Evolutionary conservation across 1,140 invertebrate species (phyloP), one percentile per base, ranked within the genome.

Genomic region (Pseudomyrmex gracilis): DNA sequence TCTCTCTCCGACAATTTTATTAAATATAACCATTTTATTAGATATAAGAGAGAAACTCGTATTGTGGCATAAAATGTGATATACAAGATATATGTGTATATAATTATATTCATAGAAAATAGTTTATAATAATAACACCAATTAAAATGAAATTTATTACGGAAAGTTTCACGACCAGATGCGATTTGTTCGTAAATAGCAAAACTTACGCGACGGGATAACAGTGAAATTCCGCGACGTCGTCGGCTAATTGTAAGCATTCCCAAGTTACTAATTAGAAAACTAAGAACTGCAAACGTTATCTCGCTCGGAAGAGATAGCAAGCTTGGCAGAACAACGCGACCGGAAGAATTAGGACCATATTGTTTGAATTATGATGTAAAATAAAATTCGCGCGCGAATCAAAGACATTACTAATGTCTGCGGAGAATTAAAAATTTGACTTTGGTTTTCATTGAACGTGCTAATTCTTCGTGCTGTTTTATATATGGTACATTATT

Each of bases 241-340:
- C 49, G 45, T 64, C 71, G 53, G 70, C 67, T 85, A 73, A 82
- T 85, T 82, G 66, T 61, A 84, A 86, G 49, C 53, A 57, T 64
- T 71, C 55, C 53, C 22, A 82, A 87, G 68, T 87, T 67, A 47
- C 57, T 87, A 87, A 87, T 87, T 82, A 57, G 70, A 78, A 84
- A 84, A 70, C 55, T 74, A 61, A 57, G 63, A 87, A 85, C 71
- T 85, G 53, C 58, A n/a, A 55, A 55, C 45, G 85, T 83, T 68
- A 61, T 85, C 51, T 71, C 55, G 73, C 61, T 13, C 17, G 55
- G 45, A 57, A 77, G 49, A 77, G 22, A 71, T 71, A 85, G 57
- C n/a, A 49, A 80, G 61, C 63, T 61, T 64, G 10, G 49, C 24
- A 71, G 15, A 82, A 24, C 51, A 66, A 60, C 63, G 43, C 53